A percentile compares a stretch with the other conserved stretches of the same genome.
Conservation (phyloP, 1,140 invertebrate genomes). For the Zophobas morio region DNA sequence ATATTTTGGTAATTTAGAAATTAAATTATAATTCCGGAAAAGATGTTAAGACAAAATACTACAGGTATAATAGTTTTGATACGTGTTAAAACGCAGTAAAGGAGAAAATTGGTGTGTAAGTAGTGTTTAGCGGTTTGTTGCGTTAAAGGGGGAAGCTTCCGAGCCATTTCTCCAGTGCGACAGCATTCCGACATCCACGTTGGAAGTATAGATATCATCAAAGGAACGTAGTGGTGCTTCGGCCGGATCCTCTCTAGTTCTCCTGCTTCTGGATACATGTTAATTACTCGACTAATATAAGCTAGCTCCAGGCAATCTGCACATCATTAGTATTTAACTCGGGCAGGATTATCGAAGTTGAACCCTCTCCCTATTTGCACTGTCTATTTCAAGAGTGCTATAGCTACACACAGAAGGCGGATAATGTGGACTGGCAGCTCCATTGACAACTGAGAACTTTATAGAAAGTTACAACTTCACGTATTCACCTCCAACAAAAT, state of each 20-base stretch:
- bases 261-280: slow-evolving; percentile 52
- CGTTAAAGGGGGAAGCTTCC: slow-evolving; percentile 28
- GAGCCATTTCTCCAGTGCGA: slow-evolving; percentile 35
- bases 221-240: slow-evolving; percentile 23
- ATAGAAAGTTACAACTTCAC: background rate
- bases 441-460: slow-evolving; percentile 12
- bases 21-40: background rate
- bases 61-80: slow-evolving; percentile 7
- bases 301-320: slow-evolving; percentile 54
- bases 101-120: slow-evolving; percentile 30
- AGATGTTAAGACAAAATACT: background rate
- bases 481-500: slow-evolving; percentile 6
- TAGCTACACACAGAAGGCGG: slow-evolving; percentile 3
- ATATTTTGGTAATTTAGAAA: background rate
- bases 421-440: slow-evolving; percentile 30
- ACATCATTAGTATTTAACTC: slow-evolving; percentile 57
- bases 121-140: slow-evolving; percentile 42
- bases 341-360: slow-evolving; percentile 50
- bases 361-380: slow-evolving; percentile 44
- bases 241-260: slow-evolving; percentile 38
- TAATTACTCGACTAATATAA: slow-evolving; percentile 56
- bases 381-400: slow-evolving; percentile 36
- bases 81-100: slow-evolving; percentile 26
- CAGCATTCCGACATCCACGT: slow-evolving; percentile 31
- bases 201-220: slow-evolving; percentile 40